phyloP scores from a whole-genome alignment of 2,888 invertebrate species.

The Oxyteleia sp. region DNA sequence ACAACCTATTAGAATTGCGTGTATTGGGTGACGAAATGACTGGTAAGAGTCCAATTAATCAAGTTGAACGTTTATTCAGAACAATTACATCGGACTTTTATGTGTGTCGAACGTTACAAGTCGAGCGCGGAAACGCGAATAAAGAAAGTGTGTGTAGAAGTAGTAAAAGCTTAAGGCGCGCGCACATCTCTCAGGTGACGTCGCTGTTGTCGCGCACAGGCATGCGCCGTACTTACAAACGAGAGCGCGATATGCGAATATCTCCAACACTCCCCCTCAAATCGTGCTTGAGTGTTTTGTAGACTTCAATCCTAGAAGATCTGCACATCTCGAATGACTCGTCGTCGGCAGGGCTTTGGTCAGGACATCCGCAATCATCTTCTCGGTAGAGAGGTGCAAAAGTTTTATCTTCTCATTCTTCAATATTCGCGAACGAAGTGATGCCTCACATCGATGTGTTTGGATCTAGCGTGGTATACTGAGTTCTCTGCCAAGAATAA shows the following conservation, averaged over 20 bases:
- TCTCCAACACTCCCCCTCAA: slow-evolving; percentile 11
- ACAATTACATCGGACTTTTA: too few species aligned
- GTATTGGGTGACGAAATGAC: too few species aligned
- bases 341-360: not conserved
- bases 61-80: too few species aligned
- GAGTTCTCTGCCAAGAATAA: not conserved
- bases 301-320: not conserved
- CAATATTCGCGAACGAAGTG: slow-evolving; percentile 7
- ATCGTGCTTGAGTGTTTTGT: not conserved
- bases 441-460: slow-evolving; percentile 13
- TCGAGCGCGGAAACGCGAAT: too few species aligned
- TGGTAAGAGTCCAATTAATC: too few species aligned
- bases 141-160: too few species aligned
- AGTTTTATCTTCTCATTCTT: not conserved
- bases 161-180: too few species aligned
- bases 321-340: not conserved
- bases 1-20: too few species aligned
- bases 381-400: not conserved
- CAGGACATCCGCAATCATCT: slow-evolving; percentile 3
- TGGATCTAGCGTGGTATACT: not conserved
- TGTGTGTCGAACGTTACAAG: too few species aligned
- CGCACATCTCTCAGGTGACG: too few species aligned
- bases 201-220: too few species aligned
- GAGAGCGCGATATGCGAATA: slow-evolving; percentile 1
- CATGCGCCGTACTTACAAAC: too few species aligned